Conservation (phyloP, 2,888 invertebrate genomes). For the Cheilosia vernalis region DNA sequence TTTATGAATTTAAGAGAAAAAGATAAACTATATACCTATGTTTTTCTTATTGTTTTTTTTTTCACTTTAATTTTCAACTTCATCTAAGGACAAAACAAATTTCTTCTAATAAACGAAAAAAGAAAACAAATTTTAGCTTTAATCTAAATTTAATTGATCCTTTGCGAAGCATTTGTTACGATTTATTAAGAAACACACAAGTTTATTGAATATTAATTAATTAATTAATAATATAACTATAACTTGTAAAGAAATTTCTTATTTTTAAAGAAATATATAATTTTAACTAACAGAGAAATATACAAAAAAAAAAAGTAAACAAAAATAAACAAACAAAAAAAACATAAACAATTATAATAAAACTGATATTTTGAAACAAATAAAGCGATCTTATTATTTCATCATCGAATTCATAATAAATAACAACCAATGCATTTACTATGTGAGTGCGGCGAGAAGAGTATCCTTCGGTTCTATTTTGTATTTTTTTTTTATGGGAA, state of each 20-base stretch:
- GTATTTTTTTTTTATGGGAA: constrained; percentile 31
- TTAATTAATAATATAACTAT: constrained; percentile 57
- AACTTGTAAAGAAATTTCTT: constrained; percentile 76
- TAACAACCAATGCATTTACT: constrained; percentile 15
- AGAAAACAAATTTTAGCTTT: constrained; percentile 60
- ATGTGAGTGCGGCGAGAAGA: constrained; percentile 40
- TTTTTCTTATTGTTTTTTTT: constrained; percentile 1
- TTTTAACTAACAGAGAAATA: constrained; percentile 63
- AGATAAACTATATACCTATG: no score
- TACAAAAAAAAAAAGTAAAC: constrained; percentile 60
- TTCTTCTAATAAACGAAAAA: constrained; percentile 39
- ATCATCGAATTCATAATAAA: constrained; percentile 36
- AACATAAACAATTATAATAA: constrained; percentile 69
- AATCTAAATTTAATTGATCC: constrained; percentile 63
- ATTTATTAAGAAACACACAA: constrained; percentile 70
- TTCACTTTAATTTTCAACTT: constrained; percentile 42
- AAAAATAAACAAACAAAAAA: constrained; percentile 61
- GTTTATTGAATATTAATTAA: constrained; percentile 63
- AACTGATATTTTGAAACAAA: constrained; percentile 75
- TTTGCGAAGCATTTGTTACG: constrained; percentile 73
- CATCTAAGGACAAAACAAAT: constrained; percentile 47
- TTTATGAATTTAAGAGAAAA: constrained; percentile 39
- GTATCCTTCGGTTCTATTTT: constrained; percentile 11
- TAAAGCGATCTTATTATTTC: constrained; percentile 73
- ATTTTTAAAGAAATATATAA: constrained; percentile 75